These are phyloP conservation scores for Formica selysi DNA, from an alignment of 1,140 invertebrate genomes.

Conservation along the genomic window DNA sequence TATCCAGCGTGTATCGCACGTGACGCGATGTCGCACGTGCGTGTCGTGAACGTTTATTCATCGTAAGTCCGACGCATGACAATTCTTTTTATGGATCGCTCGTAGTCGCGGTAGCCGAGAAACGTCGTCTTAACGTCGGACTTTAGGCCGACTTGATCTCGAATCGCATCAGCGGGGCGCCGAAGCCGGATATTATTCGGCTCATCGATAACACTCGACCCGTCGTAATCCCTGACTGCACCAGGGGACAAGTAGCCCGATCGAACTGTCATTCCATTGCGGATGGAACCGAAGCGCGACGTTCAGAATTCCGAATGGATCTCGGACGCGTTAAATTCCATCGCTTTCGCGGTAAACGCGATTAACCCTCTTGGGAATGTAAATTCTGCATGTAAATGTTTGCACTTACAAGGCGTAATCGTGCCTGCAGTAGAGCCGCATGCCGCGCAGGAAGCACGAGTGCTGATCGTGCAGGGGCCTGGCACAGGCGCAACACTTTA, in stretches of 20 bases:
- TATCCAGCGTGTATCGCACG: not conserved
- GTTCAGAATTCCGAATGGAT: not conserved
- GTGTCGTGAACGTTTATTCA: not conserved
- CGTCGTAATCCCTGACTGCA: not conserved
- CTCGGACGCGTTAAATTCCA: not conserved
- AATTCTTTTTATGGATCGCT: slow-evolving; percentile 1
- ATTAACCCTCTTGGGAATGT: not conserved
- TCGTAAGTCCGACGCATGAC: slow-evolving; percentile 49
- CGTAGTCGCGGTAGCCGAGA: slow-evolving; percentile 57
- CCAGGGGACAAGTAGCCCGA: slow-evolving; percentile 1
- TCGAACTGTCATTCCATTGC: not conserved
- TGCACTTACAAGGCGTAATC: slow-evolving; percentile 84
- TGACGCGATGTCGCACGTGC: slow-evolving; percentile 1
- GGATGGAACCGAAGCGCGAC: not conserved
- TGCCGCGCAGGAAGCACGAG: slow-evolving; percentile 84
- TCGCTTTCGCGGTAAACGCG: not conserved
- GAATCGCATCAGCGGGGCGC: slow-evolving; percentile 49
- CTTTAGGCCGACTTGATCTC: slow-evolving; percentile 35
- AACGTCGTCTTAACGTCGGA: slow-evolving; percentile 64
- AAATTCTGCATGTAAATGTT: slow-evolving; percentile 37
- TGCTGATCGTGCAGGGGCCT: slow-evolving; percentile 84
- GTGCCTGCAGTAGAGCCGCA: slow-evolving; percentile 84
- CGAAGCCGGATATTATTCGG: slow-evolving; percentile 38
- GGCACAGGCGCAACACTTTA: slow-evolving; percentile 84
- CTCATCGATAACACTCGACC: slow-evolving; percentile 47